phyloP scores from a whole-genome alignment of 2,113 vertebrate species.

The Eonycteris spelaea region DNA sequence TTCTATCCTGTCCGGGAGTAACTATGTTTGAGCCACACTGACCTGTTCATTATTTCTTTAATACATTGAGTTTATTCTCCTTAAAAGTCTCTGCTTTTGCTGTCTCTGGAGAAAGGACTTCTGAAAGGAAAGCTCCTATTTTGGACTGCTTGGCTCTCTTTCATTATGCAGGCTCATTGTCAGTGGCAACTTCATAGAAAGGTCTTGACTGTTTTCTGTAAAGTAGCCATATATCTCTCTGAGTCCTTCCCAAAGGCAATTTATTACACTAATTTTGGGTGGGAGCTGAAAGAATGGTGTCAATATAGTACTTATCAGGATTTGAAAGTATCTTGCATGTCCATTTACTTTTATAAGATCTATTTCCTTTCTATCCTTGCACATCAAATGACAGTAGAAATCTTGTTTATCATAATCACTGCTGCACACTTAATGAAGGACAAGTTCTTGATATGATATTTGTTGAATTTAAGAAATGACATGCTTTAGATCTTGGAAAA shows the following conservation, averaged over 20 bases:
- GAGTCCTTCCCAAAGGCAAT: neutral
- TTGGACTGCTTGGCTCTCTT: neutral
- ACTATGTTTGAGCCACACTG: neutral
- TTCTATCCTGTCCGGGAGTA: neutral
- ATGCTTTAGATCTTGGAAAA: neutral
- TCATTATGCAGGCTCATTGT: neutral
- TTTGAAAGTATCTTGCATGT: neutral
- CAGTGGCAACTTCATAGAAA: neutral
- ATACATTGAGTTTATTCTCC: neutral
- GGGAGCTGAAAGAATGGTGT: neutral
- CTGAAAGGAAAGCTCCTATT: neutral
- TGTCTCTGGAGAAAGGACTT: neutral
- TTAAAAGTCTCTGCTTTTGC: neutral
- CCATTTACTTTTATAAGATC: neutral
- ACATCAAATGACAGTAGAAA: neutral
- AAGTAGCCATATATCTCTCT: neutral
- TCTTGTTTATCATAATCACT: neutral
- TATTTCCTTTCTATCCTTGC: neutral
- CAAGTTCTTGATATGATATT: neutral
- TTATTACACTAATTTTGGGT: neutral
- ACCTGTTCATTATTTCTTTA: neutral
- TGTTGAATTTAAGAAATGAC: constrained; percentile 26
- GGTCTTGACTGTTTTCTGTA: neutral
- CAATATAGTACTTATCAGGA: neutral
- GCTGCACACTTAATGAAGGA: neutral